A percentile compares a stretch with the other conserved stretches of the same genome.
Evolutionary conservation across 1,140 invertebrate species (phyloP).

Genomic region (Lepidurus couesii): DNA sequence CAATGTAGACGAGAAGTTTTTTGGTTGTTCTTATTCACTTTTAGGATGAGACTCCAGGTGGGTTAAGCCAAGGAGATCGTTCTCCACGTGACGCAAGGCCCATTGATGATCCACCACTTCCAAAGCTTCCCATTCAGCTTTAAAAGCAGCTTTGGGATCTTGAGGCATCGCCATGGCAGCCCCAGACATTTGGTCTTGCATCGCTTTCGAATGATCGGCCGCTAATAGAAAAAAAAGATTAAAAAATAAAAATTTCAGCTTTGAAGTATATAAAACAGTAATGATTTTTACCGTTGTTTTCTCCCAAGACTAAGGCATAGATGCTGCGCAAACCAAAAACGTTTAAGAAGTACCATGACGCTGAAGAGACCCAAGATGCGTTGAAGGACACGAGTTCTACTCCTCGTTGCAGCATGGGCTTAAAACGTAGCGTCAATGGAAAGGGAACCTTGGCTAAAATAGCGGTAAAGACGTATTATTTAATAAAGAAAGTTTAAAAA

Average conservation of each 20-base stretch:
- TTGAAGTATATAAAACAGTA: constrained; percentile 28
- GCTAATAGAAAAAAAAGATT: constrained; percentile 48
- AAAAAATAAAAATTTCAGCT: constrained; percentile 16
- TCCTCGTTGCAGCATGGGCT: constrained; percentile 98
- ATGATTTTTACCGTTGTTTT: constrained; percentile 77
- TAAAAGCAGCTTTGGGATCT: constrained; percentile 97
- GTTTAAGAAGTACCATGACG: constrained; percentile 99
- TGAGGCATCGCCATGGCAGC: constrained; percentile 94
- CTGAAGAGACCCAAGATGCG: constrained; percentile 98
- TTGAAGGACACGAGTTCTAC: constrained; percentile 91
- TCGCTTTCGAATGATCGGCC: constrained; percentile 90
- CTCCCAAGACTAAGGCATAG: constrained; percentile 93
- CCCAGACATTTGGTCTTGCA: constrained; percentile 97
- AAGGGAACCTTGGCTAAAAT: constrained; percentile 91
- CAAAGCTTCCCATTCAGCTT: constrained; percentile 97
- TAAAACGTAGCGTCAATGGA: constrained; percentile 93
- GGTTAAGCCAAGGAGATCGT: neutral
- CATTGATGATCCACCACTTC: constrained; percentile 90
- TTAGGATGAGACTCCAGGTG: neutral
- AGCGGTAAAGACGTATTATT: neutral
- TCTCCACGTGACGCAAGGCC: neutral
- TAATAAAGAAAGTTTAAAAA: neutral
- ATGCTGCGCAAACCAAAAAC: constrained; percentile 97
- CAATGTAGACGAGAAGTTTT: neutral
- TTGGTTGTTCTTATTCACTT: neutral